Evolutionary conservation across 2,113 vertebrate species (phyloP).

Genomic region (Pogonocichla stellata): DNA sequence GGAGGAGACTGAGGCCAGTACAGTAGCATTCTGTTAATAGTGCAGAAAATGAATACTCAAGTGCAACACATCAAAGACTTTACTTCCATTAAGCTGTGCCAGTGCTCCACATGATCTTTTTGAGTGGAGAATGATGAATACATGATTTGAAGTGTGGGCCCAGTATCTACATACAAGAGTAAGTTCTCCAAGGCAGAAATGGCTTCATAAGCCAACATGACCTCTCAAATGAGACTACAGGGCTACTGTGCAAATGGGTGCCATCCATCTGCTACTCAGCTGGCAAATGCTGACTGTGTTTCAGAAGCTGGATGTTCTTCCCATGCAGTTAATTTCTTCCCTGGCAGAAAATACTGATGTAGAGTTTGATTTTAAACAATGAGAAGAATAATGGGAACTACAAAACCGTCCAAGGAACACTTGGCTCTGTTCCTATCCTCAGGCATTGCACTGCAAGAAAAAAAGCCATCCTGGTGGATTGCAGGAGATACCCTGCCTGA

Average conservation of each 20-base stretch:
- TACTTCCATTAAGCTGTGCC: neutral
- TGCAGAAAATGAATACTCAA: neutral
- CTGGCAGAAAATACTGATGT: neutral
- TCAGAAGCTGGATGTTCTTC: neutral
- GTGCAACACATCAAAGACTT: neutral
- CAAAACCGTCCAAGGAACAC: neutral
- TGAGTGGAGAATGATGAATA: neutral
- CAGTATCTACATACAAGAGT: neutral
- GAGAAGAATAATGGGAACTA: neutral
- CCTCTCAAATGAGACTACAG: neutral
- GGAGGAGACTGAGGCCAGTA: neutral
- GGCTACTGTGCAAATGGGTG: conserved; percentile 23
- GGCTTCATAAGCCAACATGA: neutral
- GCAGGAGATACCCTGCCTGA: neutral
- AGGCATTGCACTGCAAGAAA: neutral
- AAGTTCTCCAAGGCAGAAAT: neutral
- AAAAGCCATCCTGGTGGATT: neutral
- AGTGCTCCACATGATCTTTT: neutral
- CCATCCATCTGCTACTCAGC: conserved; percentile 26
- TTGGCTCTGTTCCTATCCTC: neutral
- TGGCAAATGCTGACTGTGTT: neutral
- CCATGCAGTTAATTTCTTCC: neutral
- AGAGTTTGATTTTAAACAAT: neutral
- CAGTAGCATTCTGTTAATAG: neutral
- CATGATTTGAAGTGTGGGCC: neutral